Conservation (phyloP, 1,140 invertebrate genomes). For the Drosophila arizonae region DNA sequence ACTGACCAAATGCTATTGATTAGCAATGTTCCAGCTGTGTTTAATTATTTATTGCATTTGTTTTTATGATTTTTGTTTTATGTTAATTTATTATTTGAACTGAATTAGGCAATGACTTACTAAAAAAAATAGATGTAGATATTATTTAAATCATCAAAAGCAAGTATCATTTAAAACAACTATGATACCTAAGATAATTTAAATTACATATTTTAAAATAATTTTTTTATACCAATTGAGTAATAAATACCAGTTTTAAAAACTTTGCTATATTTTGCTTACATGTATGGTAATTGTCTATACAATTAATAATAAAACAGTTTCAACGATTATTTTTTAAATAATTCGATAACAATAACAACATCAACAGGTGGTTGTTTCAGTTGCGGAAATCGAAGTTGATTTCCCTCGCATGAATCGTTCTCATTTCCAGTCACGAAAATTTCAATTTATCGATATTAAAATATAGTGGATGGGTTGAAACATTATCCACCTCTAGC, state of each 20-base stretch:
- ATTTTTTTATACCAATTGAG: not conserved
- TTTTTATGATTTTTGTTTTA: not conserved
- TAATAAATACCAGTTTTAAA: too few relatives aligned
- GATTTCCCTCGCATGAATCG: not conserved
- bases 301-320: too few relatives aligned
- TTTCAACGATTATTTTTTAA: not conserved
- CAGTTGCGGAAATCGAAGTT: too few relatives aligned
- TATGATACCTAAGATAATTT: too few relatives aligned
- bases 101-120: not conserved
- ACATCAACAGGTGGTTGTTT: not conserved
- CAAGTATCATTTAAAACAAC: too few relatives aligned
- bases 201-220: not conserved
- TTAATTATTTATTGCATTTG: not conserved
- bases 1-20: constrained; percentile 15
- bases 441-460: constrained; percentile 12
- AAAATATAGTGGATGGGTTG: not conserved
- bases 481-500: constrained; percentile 15
- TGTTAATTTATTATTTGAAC: not conserved
- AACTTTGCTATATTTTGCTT: too few relatives aligned
- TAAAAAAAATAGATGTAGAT: not conserved
- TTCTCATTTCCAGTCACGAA: not conserved
- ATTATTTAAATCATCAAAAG: constrained; percentile 1
- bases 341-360: not conserved
- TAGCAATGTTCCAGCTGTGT: not conserved
- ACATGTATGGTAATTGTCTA: too few relatives aligned